Percentiles rank a stretch among this genome's conserved stretches.
Conservation (phyloP, 2,888 invertebrate genomes). For the Drosophila flavopinicola region DNA sequence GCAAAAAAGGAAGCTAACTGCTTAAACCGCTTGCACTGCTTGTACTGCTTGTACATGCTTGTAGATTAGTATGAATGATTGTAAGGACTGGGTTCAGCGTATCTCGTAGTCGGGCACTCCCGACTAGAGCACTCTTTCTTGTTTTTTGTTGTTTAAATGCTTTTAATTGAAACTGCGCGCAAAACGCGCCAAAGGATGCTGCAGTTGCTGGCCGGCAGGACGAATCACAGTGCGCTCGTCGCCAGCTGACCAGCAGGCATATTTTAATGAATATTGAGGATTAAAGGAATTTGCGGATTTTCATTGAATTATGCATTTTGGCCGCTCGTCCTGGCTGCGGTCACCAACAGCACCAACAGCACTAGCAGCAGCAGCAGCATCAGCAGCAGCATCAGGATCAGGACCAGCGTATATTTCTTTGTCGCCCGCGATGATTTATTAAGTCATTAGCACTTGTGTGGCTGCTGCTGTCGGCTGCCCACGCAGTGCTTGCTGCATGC, state of each 20-base stretch:
- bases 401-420: conserved; percentile 74
- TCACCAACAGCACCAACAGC: conserved; percentile 31
- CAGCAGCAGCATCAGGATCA: conserved; percentile 13
- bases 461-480: conserved; percentile 65
- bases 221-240: conserved; percentile 48
- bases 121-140: no score
- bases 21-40: no score
- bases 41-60: no score
- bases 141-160: conserved; percentile 72
- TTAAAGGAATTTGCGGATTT: conserved; percentile 85
- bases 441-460: conserved; percentile 83
- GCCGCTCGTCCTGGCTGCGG: conserved; percentile 64
- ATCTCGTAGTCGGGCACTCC: no score
- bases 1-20: no score
- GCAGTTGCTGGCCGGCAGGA: conserved; percentile 31
- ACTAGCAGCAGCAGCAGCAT: conserved; percentile 18
- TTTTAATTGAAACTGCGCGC: conserved; percentile 82
- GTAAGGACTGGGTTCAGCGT: no score
- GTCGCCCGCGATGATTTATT: conserved; percentile 83
- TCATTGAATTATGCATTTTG: conserved; percentile 84
- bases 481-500: conserved; percentile 47
- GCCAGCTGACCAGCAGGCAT: conserved; percentile 55
- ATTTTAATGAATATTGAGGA: conserved; percentile 84
- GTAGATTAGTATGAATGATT: no score
- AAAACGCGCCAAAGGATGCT: conserved; percentile 25